Evolutionary conservation across 2,888 invertebrate species (phyloP).

Genomic region (Sericinus montela): DNA sequence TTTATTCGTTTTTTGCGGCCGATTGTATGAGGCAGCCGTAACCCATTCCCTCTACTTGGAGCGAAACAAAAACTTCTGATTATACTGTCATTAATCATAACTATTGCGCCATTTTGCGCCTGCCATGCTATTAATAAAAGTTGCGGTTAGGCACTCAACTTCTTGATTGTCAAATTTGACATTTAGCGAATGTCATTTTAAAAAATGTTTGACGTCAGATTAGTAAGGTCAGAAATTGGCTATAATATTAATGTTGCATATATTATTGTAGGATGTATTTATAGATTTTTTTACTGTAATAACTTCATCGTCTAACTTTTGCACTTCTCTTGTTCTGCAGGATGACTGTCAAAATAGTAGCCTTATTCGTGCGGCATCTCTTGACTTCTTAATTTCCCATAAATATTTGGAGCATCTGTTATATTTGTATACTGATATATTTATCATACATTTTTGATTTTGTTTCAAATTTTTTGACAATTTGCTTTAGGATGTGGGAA

Average conservation of each 20-base stretch:
- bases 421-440: too few relatives aligned
- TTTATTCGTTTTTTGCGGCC: not conserved
- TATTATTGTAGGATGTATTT: not conserved
- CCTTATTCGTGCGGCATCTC: too few relatives aligned
- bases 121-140: conserved; percentile 13
- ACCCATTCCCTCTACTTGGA: not conserved
- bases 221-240: conserved; percentile 7
- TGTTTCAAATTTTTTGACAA: too few relatives aligned
- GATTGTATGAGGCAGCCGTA: conserved; percentile 1
- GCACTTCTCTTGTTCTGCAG: too few relatives aligned
- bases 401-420: too few relatives aligned
- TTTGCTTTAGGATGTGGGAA: too few relatives aligned
- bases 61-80: conserved; percentile 19
- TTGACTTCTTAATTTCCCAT: too few relatives aligned
- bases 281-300: too few relatives aligned
- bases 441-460: too few relatives aligned
- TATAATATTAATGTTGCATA: not conserved
- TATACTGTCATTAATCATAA: conserved; percentile 19
- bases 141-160: conserved; percentile 10
- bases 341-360: too few relatives aligned
- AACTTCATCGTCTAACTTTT: too few relatives aligned
- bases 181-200: conserved; percentile 16
- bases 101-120: conserved; percentile 20
- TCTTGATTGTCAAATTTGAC: conserved; percentile 19
- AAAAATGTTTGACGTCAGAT: conserved; percentile 13